Percentiles rank a stretch among this genome's conserved stretches.
Evolutionary conservation across 2,797 vertebrate genomes (phyloP).

Genomic region (Remorina albescens): DNA sequence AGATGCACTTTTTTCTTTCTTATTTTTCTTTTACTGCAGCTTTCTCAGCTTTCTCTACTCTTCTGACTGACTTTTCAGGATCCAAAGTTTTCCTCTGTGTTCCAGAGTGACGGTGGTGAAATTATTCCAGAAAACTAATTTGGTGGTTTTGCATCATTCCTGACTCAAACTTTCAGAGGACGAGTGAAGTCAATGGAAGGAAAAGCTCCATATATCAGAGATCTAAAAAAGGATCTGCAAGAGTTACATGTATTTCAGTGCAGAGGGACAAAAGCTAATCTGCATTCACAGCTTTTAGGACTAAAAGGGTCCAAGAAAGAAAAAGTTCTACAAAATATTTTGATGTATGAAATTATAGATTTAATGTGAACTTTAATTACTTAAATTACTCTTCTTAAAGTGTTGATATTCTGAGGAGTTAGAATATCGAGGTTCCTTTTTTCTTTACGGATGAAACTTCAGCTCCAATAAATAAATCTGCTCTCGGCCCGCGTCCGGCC

Average conservation of each 20-base stretch:
- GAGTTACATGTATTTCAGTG: not conserved
- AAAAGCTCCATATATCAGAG: not conserved
- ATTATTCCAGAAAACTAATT: conserved; percentile 54
- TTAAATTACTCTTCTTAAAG: too few relatives aligned
- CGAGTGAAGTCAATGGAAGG: conserved; percentile 1
- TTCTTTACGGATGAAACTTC: too few relatives aligned
- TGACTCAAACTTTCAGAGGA: conserved; percentile 35
- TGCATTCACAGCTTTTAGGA: not conserved
- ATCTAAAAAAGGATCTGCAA: not conserved
- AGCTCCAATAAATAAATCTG: too few relatives aligned
- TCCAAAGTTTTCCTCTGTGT: conserved; percentile 6
- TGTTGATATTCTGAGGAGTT: too few relatives aligned
- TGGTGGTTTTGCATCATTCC: conserved; percentile 45
- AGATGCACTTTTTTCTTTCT: conserved; percentile 19
- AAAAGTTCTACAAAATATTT: not conserved
- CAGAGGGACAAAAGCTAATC: not conserved
- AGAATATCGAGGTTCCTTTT: too few relatives aligned
- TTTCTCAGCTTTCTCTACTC: conserved; percentile 54
- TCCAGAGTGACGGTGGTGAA: not conserved
- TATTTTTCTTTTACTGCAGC: not conserved
- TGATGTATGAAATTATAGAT: not conserved
- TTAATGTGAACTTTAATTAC: not conserved
- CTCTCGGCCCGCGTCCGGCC: too few relatives aligned
- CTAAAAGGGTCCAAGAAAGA: too few relatives aligned
- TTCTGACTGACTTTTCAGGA: conserved; percentile 34